Conservation (phyloP, 2,888 invertebrate species). For the Willowsia nigromaculata region DNA sequence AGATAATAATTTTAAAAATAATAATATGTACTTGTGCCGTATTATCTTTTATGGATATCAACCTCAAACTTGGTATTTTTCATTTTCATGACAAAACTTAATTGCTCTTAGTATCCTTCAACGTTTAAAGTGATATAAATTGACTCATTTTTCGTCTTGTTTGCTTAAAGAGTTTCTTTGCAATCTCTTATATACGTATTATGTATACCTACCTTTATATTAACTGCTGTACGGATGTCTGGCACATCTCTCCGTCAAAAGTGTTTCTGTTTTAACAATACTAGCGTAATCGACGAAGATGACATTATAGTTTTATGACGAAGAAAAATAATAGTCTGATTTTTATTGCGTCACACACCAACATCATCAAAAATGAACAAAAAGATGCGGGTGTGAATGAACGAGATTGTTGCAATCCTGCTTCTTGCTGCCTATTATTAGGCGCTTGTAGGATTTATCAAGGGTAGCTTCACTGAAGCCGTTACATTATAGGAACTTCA, state of each 20-base stretch:
- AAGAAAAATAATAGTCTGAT: conserved; percentile 33
- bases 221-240: conserved; percentile 40
- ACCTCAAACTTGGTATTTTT: not conserved
- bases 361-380: conserved; percentile 5
- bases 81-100: conserved; percentile 26
- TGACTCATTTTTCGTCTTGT: not conserved
- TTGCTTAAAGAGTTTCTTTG: not conserved
- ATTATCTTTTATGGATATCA: not conserved
- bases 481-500: not conserved
- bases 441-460: conserved; percentile 64
- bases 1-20: not conserved
- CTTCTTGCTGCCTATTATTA: conserved; percentile 39
- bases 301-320: conserved; percentile 5
- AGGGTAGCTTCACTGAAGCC: conserved; percentile 69
- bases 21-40: not conserved
- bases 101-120: not conserved
- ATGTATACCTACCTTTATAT: not conserved
- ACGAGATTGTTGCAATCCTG: conserved; percentile 68
- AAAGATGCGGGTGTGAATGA: not conserved
- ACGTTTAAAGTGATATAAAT: not conserved
- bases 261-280: conserved; percentile 6
- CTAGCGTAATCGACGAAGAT: not conserved
- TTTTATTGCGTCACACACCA: conserved; percentile 28
- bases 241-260: conserved; percentile 29
- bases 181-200: not conserved